Evolutionary conservation across 2,113 vertebrate species (phyloP).

Genomic region (Anas platyrhynchos): DNA sequence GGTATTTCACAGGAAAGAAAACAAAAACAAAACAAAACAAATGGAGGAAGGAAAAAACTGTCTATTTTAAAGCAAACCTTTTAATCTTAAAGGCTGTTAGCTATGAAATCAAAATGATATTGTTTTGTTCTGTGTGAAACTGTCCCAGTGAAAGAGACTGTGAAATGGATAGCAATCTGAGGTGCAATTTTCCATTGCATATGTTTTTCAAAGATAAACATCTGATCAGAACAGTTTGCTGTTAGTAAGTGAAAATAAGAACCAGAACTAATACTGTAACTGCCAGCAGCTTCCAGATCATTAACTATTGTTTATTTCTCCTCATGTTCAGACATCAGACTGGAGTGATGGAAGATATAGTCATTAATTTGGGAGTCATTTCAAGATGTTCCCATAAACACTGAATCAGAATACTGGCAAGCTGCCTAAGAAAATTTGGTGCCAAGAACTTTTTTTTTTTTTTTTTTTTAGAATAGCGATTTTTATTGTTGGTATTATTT

Average conservation of each 20-base stretch:
- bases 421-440: slow-evolving; percentile 40
- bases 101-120: slow-evolving; percentile 27
- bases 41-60: not conserved
- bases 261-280: slow-evolving; percentile 59
- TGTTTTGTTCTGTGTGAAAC: not conserved
- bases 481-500: slow-evolving; percentile 70
- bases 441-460: slow-evolving; percentile 28
- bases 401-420: slow-evolving; percentile 77
- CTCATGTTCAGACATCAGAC: slow-evolving; percentile 71
- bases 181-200: slow-evolving; percentile 52
- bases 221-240: slow-evolving; percentile 59
- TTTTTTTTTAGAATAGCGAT: not conserved
- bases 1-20: not conserved
- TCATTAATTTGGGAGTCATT: slow-evolving; percentile 71
- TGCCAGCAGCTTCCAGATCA: slow-evolving; percentile 72
- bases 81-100: not conserved
- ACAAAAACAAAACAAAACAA: not conserved
- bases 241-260: slow-evolving; percentile 64
- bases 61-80: not conserved
- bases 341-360: slow-evolving; percentile 63
- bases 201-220: slow-evolving; percentile 58
- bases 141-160: not conserved
- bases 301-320: slow-evolving; percentile 75
- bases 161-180: slow-evolving; percentile 24
- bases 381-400: slow-evolving; percentile 86